A percentile compares a stretch with the other conserved stretches of the same genome.
phyloP scores from a whole-genome alignment of 2,113 vertebrate genomes.

The Hippocampus zosterae region DNA sequence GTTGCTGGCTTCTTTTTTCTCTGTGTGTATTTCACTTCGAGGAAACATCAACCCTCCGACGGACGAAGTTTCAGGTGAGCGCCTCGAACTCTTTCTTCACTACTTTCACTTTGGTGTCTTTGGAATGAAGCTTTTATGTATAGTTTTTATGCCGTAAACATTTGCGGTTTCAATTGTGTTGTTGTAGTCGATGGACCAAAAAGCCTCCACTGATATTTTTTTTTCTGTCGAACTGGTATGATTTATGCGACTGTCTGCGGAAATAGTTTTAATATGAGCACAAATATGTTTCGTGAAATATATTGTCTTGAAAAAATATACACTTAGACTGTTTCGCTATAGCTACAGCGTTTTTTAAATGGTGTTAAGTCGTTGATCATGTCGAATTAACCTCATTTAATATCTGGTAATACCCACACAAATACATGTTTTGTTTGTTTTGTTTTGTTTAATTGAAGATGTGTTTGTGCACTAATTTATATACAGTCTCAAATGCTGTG shows the following conservation, averaged over 20 bases:
- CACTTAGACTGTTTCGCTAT: neutral
- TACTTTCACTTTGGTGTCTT: neutral
- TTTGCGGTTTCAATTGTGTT: neutral
- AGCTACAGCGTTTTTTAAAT: neutral
- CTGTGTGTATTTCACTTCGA: neutral
- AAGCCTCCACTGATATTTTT: too few species aligned
- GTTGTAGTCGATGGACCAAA: neutral
- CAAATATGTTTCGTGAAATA: neutral
- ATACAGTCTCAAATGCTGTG: too few species aligned
- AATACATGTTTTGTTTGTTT: neutral
- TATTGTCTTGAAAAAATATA: neutral
- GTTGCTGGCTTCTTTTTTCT: slow-evolving; percentile 5
- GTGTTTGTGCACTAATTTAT: too few species aligned
- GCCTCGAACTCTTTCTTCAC: neutral
- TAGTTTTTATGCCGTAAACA: neutral
- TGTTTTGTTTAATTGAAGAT: too few species aligned
- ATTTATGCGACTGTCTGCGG: neutral
- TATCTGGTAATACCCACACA: neutral
- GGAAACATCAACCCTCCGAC: neutral
- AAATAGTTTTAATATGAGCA: neutral
- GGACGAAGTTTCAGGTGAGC: slow-evolving; percentile 11
- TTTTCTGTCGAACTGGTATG: too few species aligned
- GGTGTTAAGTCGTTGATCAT: neutral
- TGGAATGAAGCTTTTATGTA: too few species aligned
- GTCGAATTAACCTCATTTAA: too few species aligned